A percentile compares a stretch with the other conserved stretches of the same genome.
Conservation (phyloP, 2,888 invertebrate species). For the Euphydryas editha region DNA sequence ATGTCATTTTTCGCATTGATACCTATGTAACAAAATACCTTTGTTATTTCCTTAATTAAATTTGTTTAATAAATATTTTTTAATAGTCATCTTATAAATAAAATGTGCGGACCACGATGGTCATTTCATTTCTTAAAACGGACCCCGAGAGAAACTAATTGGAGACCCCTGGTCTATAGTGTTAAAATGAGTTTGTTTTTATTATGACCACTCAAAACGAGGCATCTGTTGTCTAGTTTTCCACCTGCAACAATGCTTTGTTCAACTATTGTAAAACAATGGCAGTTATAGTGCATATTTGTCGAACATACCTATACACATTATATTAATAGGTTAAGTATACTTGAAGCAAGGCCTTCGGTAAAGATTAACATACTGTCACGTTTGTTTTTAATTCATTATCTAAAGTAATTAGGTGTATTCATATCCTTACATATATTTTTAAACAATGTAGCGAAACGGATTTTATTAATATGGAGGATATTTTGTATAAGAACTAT, state of each 20-base stretch:
- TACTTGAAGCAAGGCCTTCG: conserved; percentile 42
- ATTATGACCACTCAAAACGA: conserved; percentile 16
- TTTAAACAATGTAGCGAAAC: not conserved
- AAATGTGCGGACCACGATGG: too few relatives aligned
- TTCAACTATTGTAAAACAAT: conserved; percentile 36
- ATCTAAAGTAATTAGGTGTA: conserved; percentile 31
- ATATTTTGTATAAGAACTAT: not conserved
- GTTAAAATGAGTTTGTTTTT: conserved; percentile 13
- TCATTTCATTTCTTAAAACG: too few relatives aligned
- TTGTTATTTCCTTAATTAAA: too few relatives aligned
- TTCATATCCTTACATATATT: not conserved
- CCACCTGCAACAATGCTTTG: conserved; percentile 34
- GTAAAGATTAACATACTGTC: conserved; percentile 41
- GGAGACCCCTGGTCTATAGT: too few relatives aligned
- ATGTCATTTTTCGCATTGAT: too few relatives aligned
- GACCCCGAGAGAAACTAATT: too few relatives aligned
- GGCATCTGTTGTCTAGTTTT: conserved; percentile 33
- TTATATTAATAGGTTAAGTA: conserved; percentile 42
- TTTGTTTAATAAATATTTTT: too few relatives aligned
- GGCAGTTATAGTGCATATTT: conserved; percentile 39
- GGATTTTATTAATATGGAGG: not conserved
- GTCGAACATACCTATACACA: conserved; percentile 29
- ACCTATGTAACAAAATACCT: too few relatives aligned
- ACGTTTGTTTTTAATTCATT: conserved; percentile 38
- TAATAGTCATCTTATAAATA: too few relatives aligned